Evolutionary conservation across 2,797 vertebrate species (phyloP).

Genomic region (Mallotus villosus): DNA sequence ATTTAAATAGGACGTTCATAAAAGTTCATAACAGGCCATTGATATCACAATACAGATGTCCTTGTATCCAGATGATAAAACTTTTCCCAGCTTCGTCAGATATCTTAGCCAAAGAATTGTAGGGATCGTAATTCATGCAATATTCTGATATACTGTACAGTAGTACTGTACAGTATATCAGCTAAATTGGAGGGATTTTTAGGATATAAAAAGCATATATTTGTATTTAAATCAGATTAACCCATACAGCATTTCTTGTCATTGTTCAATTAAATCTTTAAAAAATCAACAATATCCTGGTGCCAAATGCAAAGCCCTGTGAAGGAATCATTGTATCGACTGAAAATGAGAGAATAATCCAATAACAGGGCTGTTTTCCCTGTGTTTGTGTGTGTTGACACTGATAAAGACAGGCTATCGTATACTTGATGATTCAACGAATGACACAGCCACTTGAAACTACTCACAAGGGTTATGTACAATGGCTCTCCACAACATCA

Average conservation of each 20-base stretch:
- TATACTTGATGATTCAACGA: conserved; percentile 50
- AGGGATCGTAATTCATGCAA: conserved; percentile 31
- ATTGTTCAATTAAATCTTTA: no score
- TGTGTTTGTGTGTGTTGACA: conserved; percentile 40
- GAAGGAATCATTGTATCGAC: conserved; percentile 53
- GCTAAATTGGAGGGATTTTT: conserved; percentile 11
- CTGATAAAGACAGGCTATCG: conserved; percentile 61
- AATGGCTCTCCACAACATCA: conserved; percentile 86
- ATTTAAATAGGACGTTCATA: conserved; percentile 44
- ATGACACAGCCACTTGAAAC: conserved; percentile 75
- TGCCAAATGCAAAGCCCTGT: conserved; percentile 48
- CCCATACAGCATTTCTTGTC: no score
- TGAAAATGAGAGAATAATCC: conserved; percentile 12
- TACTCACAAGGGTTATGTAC: conserved; percentile 95
- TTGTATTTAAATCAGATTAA: no score
- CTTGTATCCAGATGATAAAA: conserved; percentile 47
- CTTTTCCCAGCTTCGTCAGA: conserved; percentile 39
- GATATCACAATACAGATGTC: conserved; percentile 37
- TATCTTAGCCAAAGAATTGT: conserved; percentile 12
- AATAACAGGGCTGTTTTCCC: conserved; percentile 23
- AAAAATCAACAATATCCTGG: conserved; percentile 46
- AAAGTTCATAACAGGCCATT: conserved; percentile 42
- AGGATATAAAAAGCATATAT: no score
- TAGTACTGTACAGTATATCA: neutral
- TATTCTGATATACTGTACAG: conserved; percentile 13